phyloP scores from a whole-genome alignment of 2,797 vertebrate genomes.

The Phaenicophaeus curvirostris region DNA sequence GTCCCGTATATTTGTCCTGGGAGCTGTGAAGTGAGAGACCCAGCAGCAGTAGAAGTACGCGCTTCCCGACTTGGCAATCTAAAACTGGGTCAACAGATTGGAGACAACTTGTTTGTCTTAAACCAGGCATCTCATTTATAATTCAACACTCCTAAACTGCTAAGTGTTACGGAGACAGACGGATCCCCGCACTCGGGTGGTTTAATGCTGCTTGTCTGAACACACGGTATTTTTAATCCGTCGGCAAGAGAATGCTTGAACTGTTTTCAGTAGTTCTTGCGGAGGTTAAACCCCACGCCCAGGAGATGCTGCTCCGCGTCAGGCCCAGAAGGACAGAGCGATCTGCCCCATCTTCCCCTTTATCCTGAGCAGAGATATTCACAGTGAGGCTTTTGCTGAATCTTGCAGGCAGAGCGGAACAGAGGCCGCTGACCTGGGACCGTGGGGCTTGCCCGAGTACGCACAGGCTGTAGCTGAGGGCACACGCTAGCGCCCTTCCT shows the following conservation, averaged over 20 bases:
- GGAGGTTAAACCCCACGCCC: neutral
- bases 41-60: neutral
- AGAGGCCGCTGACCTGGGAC: neutral
- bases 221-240: neutral
- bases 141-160: neutral
- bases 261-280: neutral
- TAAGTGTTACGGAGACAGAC: neutral
- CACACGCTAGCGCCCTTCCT: neutral
- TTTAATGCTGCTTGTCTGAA: neutral
- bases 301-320: neutral
- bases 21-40: neutral
- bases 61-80: neutral
- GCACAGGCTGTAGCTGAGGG: fast-evolving
- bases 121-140: neutral
- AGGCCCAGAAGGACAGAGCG: neutral
- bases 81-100: neutral
- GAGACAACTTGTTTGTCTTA: neutral
- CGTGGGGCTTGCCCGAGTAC: fast-evolving
- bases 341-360: neutral
- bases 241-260: neutral
- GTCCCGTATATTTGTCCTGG: fast-evolving
- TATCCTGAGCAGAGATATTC: fast-evolving
- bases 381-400: fast-evolving
- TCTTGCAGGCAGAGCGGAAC: neutral
- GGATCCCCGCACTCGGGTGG: neutral